Percentiles rank a stretch among this genome's conserved stretches.
Evolutionary conservation across 2,888 invertebrate species (phyloP).

Genomic region (Lasioglossum figueresi): DNA sequence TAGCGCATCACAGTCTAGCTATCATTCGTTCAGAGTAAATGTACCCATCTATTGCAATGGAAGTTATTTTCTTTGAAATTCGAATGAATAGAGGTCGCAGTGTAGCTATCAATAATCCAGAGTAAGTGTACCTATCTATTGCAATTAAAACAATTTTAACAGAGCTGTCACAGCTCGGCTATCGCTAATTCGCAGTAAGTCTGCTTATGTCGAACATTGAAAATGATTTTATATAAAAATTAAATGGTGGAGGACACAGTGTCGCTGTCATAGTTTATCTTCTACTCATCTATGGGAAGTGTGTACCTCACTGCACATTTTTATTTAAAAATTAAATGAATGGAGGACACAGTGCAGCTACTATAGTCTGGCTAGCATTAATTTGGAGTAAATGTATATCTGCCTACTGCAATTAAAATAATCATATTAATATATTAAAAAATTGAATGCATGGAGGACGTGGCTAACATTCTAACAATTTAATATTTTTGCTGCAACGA

Average conservation of each 20-base stretch:
- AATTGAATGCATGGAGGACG: neutral
- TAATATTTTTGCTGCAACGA: neutral
- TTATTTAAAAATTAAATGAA: neutral
- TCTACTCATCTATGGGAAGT: neutral
- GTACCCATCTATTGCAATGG: neutral
- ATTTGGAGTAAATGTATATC: neutral
- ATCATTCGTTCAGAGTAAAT: neutral
- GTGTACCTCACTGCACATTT: neutral
- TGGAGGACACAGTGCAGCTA: neutral
- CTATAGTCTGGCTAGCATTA: too few species aligned
- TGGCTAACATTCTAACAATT: neutral
- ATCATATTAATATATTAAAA: neutral
- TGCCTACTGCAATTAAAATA: neutral
- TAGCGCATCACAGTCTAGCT: neutral
- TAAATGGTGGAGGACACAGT: neutral
- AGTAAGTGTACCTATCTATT: neutral
- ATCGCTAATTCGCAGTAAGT: neutral
- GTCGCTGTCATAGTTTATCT: neutral
- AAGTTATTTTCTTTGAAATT: neutral
- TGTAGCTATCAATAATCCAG: slow-evolving; percentile 1
- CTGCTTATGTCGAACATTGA: neutral
- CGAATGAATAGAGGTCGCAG: neutral
- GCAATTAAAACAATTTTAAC: neutral
- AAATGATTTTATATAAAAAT: neutral
- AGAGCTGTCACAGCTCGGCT: neutral